phyloP scores from a whole-genome alignment of 2,797 vertebrate genomes.

The Tragelaphus eurycerus region DNA sequence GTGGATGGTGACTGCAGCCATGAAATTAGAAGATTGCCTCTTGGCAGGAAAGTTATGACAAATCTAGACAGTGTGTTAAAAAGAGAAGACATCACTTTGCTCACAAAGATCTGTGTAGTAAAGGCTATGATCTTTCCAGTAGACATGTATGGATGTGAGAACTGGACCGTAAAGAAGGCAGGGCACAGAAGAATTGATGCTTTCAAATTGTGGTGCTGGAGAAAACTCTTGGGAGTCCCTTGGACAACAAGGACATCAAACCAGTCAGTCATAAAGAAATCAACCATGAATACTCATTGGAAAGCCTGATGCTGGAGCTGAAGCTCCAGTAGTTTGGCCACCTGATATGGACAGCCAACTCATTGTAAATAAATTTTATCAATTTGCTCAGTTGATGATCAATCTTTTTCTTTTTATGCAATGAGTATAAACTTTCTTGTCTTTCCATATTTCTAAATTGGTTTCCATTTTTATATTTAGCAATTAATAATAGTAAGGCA shows the following conservation, averaged over 20 bases:
- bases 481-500: background rate
- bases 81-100: background rate
- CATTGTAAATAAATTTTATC: background rate
- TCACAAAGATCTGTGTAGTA: background rate
- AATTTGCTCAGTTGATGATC: background rate
- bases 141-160: background rate
- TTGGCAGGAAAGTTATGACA: background rate
- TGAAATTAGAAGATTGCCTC: background rate
- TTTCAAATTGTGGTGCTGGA: background rate
- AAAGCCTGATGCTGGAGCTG: background rate
- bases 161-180: background rate
- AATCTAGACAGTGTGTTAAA: background rate
- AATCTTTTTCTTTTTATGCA: background rate
- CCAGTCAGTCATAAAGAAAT: background rate
- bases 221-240: background rate
- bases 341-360: background rate
- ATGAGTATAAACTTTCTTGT: background rate
- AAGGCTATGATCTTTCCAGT: background rate
- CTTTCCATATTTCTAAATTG: background rate
- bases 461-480: background rate
- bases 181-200: background rate
- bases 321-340: background rate
- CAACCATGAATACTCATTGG: background rate
- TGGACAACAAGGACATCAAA: background rate
- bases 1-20: background rate